Conservation (phyloP, 1,140 invertebrate genomes). For the Teleogryllus occipitalis region DNA sequence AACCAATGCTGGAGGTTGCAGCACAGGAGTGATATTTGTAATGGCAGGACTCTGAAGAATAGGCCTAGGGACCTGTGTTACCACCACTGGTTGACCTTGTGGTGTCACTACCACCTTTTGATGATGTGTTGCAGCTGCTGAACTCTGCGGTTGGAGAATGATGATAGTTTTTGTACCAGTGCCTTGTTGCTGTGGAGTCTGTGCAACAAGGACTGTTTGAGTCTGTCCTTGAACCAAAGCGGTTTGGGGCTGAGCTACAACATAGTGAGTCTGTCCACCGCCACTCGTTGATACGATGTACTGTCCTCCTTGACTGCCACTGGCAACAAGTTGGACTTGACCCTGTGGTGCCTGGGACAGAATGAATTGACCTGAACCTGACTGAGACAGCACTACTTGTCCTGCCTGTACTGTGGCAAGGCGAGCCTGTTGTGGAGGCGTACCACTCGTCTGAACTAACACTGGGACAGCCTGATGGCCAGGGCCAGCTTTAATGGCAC, state of each 20-base stretch:
- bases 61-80: slow-evolving; percentile 44
- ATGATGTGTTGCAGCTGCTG: slow-evolving; percentile 32
- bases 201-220: slow-evolving; percentile 52
- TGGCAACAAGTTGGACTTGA: slow-evolving; percentile 33
- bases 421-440: slow-evolving; percentile 28
- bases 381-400: slow-evolving; percentile 33
- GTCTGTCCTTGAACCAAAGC: slow-evolving; percentile 48
- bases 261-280: slow-evolving; percentile 44
- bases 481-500: slow-evolving; percentile 39
- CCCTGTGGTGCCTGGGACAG: slow-evolving; percentile 33
- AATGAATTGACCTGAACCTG: slow-evolving; percentile 42
- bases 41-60: slow-evolving; percentile 36
- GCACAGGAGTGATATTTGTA: slow-evolving; percentile 17
- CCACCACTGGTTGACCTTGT: slow-evolving; percentile 55
- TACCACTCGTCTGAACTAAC: slow-evolving; percentile 36
- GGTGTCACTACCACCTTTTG: slow-evolving; percentile 51
- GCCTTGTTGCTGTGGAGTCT: slow-evolving; percentile 51
- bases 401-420: slow-evolving; percentile 28
- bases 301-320: slow-evolving; percentile 39
- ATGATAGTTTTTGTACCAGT: slow-evolving; percentile 60
- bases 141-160: slow-evolving; percentile 54
- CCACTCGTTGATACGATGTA: slow-evolving; percentile 46
- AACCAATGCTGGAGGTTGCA: slow-evolving; percentile 14
- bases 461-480: slow-evolving; percentile 38
- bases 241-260: slow-evolving; percentile 54